Conservation (phyloP, 1,140 invertebrate genomes). For the Drosophila quadrilineata region DNA sequence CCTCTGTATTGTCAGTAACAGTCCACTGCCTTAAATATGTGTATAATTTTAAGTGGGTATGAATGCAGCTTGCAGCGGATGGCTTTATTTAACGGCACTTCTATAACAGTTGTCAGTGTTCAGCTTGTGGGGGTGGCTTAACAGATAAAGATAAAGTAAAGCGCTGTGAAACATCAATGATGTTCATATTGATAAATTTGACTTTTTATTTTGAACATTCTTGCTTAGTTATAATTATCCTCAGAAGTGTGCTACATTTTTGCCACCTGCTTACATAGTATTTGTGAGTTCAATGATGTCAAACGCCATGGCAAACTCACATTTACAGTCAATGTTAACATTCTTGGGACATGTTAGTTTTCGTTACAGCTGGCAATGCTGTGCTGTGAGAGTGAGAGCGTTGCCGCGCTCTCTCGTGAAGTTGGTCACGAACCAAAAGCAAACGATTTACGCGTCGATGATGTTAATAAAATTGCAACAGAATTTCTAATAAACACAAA, state of each 20-base stretch:
- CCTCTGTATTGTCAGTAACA: constrained; percentile 29
- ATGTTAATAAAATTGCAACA: constrained; percentile 5
- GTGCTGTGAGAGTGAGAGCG: constrained; percentile 1
- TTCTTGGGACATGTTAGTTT: constrained; percentile 22
- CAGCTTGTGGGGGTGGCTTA: constrained; percentile 17
- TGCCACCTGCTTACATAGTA: too few relatives aligned
- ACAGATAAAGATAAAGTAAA: constrained; percentile 31
- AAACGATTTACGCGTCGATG: too few relatives aligned
- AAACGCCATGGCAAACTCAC: too few relatives aligned
- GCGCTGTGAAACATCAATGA: background rate
- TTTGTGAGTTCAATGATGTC: too few relatives aligned
- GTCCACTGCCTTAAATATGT: background rate
- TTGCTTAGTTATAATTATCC: background rate
- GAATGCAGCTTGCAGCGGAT: constrained; percentile 18
- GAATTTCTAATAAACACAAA: background rate
- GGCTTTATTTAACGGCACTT: constrained; percentile 31
- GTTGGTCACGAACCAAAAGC: background rate
- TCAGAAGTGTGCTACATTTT: too few relatives aligned
- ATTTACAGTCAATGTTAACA: constrained; percentile 16
- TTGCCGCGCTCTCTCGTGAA: background rate
- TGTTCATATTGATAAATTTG: background rate
- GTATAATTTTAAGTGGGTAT: background rate
- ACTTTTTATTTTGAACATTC: background rate
- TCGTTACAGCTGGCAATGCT: constrained; percentile 32
- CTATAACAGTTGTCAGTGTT: constrained; percentile 15